A percentile compares a stretch with the other conserved stretches of the same genome.
These are phyloP conservation scores for Aphrophora alni DNA, from an alignment of 2,888 invertebrate genomes.

Conservation along the genomic window DNA sequence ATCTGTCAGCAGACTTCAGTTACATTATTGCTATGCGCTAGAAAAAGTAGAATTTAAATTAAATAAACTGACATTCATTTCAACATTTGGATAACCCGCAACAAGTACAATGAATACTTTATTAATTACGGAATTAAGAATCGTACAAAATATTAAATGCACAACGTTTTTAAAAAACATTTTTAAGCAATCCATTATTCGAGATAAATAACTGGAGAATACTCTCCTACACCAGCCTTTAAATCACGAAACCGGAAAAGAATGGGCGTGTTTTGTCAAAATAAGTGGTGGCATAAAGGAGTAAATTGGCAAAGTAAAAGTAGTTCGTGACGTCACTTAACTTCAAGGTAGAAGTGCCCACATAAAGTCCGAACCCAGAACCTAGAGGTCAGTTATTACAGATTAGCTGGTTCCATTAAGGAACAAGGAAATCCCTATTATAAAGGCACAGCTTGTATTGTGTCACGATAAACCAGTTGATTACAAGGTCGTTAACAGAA, in stretches of 20 bases:
- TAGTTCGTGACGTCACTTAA: background rate
- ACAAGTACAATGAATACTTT: too few species aligned
- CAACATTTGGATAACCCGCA: too few species aligned
- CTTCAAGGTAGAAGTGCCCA: conserved; percentile 5
- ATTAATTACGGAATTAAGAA: too few species aligned
- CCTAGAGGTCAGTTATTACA: background rate
- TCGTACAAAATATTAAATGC: too few species aligned
- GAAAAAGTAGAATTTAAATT: too few species aligned
- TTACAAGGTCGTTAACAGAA: background rate
- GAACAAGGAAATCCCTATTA: background rate
- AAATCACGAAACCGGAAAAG: background rate
- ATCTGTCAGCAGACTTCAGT: too few species aligned
- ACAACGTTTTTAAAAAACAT: too few species aligned
- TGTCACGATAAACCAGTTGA: background rate
- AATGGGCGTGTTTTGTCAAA: background rate
- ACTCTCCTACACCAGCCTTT: background rate
- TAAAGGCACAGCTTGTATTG: background rate
- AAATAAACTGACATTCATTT: too few species aligned
- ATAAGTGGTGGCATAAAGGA: background rate
- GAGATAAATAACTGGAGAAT: background rate
- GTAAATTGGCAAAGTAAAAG: background rate
- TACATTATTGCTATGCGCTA: too few species aligned
- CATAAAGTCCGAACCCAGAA: background rate
- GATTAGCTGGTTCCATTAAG: background rate
- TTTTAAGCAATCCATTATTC: too few species aligned